Evolutionary conservation across 2,888 invertebrate genomes (phyloP), one percentile per base, ranked within the genome.

Genomic region (Thyatira batis): DNA sequence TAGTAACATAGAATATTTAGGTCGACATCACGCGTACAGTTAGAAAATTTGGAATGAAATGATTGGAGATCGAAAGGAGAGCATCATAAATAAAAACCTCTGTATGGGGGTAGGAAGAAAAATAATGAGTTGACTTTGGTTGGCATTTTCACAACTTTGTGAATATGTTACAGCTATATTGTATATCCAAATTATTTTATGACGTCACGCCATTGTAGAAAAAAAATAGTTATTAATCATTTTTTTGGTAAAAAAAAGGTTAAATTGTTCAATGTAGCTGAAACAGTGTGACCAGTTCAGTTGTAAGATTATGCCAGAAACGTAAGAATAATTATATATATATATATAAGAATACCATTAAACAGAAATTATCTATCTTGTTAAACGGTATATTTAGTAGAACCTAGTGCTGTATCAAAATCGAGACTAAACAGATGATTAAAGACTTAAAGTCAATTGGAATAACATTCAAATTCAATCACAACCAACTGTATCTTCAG

Each of bases 1-100:
- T 64, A n/a, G n/a, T 66, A 61, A 70, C 72, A 25, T 9, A 27
- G 10, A 13, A 27, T 85, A 86, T 87, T 85, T 85, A 86, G 85
- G 85, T 73, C 69, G 77, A 76, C 72, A 80, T 83, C 79, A 85
- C 79, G 82, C n/a, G n/a, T n/a, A 76, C 65, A 80, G 65, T 57
- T 65, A 78, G 71, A 70, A 73, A 53, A 39, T 77, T 77, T 61
- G 83, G 86, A 85, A 87, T 85, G 82, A 76, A 82, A 76, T 60
- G 56, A 67, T 56, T 67, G 65, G 57, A 60, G 45, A 59, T 17
- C 13, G 13, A n/a, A 13, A 33, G 33, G 3, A 13, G 4, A n/a
- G n/a, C 33, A 33, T 13, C 28, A 10, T 11, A 33, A 60, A 63
- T 62, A 10, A 5, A 33, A 60, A 63, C 61, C 73, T 70, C 63